Evolutionary conservation across 2,888 invertebrate species (phyloP).

Genomic region (Blomia tropicalis): DNA sequence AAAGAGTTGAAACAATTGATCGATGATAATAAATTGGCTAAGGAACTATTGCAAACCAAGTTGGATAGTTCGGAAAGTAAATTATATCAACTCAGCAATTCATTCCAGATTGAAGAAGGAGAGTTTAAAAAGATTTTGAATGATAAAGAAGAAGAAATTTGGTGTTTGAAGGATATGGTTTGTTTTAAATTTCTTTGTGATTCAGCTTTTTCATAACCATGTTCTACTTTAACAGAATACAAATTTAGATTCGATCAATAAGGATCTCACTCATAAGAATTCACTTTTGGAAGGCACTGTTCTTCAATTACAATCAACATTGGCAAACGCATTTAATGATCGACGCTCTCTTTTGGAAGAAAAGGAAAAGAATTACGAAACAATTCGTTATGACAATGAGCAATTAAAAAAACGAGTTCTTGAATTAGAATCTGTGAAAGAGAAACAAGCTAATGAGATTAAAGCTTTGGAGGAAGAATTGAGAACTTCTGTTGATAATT

Average conservation of each 20-base stretch:
- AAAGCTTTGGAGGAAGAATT: conserved; percentile 18
- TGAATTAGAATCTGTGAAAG: not conserved
- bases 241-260: not conserved
- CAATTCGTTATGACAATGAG: not conserved
- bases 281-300: not conserved
- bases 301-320: not conserved
- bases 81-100: not conserved
- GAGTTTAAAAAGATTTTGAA: not conserved
- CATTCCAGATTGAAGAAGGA: not conserved
- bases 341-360: not conserved
- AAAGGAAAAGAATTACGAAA: not conserved
- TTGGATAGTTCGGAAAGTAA: not conserved
- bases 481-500: not conserved
- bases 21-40: not conserved
- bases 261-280: not conserved
- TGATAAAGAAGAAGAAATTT: conserved; percentile 8
- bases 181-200: not conserved
- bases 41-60: not conserved
- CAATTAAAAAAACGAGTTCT: not conserved
- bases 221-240: not conserved
- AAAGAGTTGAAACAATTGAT: not conserved
- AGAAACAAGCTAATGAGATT: conserved; percentile 1
- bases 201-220: not conserved
- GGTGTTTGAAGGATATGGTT: not conserved
- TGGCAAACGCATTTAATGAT: conserved; percentile 5